A percentile compares a stretch with the other conserved stretches of the same genome.
Evolutionary conservation across 2,797 vertebrate species (phyloP).

Genomic region (Silurus aristotelis): DNA sequence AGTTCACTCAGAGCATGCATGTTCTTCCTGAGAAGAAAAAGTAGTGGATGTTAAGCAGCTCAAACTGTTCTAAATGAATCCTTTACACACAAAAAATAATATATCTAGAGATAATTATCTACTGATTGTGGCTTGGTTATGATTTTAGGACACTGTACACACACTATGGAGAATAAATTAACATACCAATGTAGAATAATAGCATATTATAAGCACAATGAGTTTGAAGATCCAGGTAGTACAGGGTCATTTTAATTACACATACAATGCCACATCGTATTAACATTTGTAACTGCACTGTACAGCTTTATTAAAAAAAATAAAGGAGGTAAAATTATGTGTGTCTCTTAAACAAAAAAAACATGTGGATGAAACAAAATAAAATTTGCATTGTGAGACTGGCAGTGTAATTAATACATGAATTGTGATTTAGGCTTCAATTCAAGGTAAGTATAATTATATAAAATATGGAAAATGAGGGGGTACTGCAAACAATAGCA

Average conservation of each 20-base stretch:
- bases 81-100: neutral
- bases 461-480: no score
- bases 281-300: conserved; percentile 8
- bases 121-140: neutral
- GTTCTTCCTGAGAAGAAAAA: neutral
- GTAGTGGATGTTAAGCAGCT: conserved; percentile 3
- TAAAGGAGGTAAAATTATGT: neutral
- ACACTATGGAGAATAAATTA: neutral
- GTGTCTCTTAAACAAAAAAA: no score
- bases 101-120: neutral
- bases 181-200: neutral
- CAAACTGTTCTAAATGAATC: conserved; percentile 14
- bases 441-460: no score
- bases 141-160: neutral
- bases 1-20: neutral
- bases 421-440: neutral
- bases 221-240: neutral
- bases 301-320: neutral
- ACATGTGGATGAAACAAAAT: neutral
- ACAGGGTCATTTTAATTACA: conserved; percentile 16
- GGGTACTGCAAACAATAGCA: no score
- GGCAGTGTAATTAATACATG: neutral
- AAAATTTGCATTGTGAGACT: no score
- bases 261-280: neutral
- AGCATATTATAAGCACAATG: neutral